Evolutionary conservation across 2,797 vertebrate genomes (phyloP).

Genomic region (Galaxias olidus): DNA sequence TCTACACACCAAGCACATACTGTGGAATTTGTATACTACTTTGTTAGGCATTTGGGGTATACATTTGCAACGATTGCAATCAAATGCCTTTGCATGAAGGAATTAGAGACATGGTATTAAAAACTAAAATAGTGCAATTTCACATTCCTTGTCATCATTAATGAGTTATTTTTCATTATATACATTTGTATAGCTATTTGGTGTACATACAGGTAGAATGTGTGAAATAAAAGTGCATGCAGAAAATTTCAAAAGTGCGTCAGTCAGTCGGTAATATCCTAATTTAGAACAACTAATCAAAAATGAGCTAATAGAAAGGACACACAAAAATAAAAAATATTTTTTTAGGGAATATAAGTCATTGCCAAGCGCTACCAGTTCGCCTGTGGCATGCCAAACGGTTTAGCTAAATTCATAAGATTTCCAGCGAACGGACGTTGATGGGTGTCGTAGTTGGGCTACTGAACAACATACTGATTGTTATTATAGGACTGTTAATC

Average conservation of each 20-base stretch:
- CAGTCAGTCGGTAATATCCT: slow-evolving; percentile 16
- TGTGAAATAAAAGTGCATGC: slow-evolving; percentile 62
- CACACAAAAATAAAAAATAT: no score
- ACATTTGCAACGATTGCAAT: slow-evolving; percentile 34
- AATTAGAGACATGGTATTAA: slow-evolving; percentile 53
- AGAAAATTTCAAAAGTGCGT: slow-evolving; percentile 28
- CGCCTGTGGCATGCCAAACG: no score
- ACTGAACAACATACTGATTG: no score
- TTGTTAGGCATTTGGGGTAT: slow-evolving; percentile 44
- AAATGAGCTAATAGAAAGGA: no score
- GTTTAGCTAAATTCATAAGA: no score
- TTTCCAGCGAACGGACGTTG: no score
- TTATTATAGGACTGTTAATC: no score
- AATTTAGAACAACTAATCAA: slow-evolving; percentile 17
- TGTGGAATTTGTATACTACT: slow-evolving; percentile 40
- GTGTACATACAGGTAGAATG: slow-evolving; percentile 50
- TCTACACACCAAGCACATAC: not conserved
- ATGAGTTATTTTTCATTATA: slow-evolving; percentile 44
- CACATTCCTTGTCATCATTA: slow-evolving; percentile 69
- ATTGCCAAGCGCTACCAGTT: no score
- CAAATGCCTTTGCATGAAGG: slow-evolving; percentile 52
- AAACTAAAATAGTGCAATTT: slow-evolving; percentile 71
- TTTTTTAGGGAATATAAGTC: no score
- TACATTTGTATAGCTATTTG: slow-evolving; percentile 60
- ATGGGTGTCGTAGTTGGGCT: no score